Percentiles rank a stretch among this genome's conserved stretches.
Evolutionary conservation across 2,797 vertebrate genomes (phyloP).

Genomic region (Simalia tracyae): DNA sequence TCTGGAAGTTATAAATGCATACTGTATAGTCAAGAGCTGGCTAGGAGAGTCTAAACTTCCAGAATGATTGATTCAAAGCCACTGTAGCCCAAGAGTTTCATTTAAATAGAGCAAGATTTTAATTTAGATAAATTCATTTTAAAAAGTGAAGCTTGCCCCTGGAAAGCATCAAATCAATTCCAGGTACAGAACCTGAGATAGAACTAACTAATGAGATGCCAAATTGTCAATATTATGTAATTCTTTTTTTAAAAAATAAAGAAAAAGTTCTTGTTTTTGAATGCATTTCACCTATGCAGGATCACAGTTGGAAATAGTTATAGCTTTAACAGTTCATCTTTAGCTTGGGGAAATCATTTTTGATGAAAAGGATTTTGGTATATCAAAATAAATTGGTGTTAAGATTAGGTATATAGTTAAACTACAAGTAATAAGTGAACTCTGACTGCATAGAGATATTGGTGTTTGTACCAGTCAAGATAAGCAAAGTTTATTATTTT

Average conservation of each 20-base stretch:
- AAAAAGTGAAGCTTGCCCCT: slow-evolving; percentile 42
- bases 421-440: not conserved
- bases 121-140: slow-evolving; percentile 64
- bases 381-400: accelerated
- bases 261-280: slow-evolving; percentile 24
- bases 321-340: not conserved
- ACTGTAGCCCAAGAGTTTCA: slow-evolving; percentile 44
- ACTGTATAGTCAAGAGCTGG: slow-evolving; percentile 44
- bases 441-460: not conserved
- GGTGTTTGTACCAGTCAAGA: not conserved
- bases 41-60: slow-evolving; percentile 34
- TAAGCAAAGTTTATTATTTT: not conserved
- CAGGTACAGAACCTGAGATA: slow-evolving; percentile 6
- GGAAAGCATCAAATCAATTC: not conserved
- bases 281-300: not conserved
- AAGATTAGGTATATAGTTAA: not conserved
- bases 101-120: slow-evolving; percentile 64
- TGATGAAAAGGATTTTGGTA: not conserved
- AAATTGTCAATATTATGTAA: slow-evolving; percentile 26
- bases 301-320: slow-evolving; percentile 23
- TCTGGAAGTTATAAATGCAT: slow-evolving; percentile 24
- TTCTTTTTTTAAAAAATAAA: slow-evolving; percentile 22
- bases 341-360: not conserved
- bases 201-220: slow-evolving; percentile 38
- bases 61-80: slow-evolving; percentile 51